Percentiles rank a stretch among this genome's conserved stretches.
Conservation (phyloP, 1,140 invertebrate species). For the Drosophila biarmipes region DNA sequence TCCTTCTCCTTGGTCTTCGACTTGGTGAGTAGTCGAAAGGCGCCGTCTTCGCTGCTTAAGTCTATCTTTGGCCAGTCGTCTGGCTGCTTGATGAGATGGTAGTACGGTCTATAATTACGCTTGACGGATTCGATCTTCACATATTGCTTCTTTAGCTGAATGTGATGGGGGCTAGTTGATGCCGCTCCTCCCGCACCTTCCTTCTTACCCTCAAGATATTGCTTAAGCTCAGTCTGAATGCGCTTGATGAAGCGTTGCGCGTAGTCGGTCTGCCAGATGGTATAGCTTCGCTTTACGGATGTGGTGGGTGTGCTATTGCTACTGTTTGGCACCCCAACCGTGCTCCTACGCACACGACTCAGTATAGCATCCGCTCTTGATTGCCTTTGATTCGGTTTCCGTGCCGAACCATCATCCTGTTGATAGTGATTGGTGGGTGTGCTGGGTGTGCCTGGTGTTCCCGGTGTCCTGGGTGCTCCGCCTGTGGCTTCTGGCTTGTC, state of each 20-base stretch:
- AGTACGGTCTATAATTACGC: slow-evolving; percentile 75
- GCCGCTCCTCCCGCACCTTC: slow-evolving; percentile 16
- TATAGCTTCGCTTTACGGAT: slow-evolving; percentile 50
- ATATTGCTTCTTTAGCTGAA: slow-evolving; percentile 68
- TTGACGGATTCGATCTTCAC: slow-evolving; percentile 80
- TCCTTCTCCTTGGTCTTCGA: slow-evolving; percentile 36
- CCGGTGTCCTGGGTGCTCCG: slow-evolving; percentile 53
- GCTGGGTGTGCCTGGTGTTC: slow-evolving; percentile 51
- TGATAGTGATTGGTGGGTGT: slow-evolving; percentile 37
- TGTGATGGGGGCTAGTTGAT: slow-evolving; percentile 37
- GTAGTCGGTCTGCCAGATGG: slow-evolving; percentile 86
- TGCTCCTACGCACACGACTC: slow-evolving; percentile 85
- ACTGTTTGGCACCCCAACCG: slow-evolving; percentile 26
- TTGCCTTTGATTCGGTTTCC: slow-evolving; percentile 78
- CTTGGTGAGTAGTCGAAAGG: slow-evolving; percentile 70
- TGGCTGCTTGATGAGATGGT: slow-evolving; percentile 80
- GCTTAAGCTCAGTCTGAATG: slow-evolving; percentile 69
- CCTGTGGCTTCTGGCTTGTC: slow-evolving; percentile 83
- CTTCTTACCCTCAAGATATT: slow-evolving; percentile 66
- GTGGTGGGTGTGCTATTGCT: slow-evolving; percentile 21
- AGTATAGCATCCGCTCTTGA: slow-evolving; percentile 89
- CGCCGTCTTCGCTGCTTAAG: slow-evolving; percentile 74
- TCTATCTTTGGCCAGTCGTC: slow-evolving; percentile 82
- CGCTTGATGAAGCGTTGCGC: slow-evolving; percentile 83
- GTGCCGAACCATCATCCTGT: slow-evolving; percentile 49